Base-by-base conservation (phyloP, 2,888 invertebrate genomes). In the Pyrgus malvae region DNA sequence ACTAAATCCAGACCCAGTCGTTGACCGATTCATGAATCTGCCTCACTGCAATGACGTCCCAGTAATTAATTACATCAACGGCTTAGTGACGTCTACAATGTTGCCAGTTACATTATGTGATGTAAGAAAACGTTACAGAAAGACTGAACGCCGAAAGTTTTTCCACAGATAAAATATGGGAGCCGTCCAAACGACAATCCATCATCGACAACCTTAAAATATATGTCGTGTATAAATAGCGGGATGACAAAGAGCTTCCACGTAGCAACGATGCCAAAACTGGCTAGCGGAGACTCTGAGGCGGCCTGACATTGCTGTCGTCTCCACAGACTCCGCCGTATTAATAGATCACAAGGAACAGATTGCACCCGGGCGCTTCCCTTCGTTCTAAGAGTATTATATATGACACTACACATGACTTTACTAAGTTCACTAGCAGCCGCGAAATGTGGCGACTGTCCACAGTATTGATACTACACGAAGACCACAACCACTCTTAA, bases 241-340 rank as follows among this genome's bases (percentile, higher is more conserved):
- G 48, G 38, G 48, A 62, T 69, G 65, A 74, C 69, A 70, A 69
- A 69, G 59, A 61, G 61, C 69, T 74, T 74, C 74, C 70, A 71
- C 71, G 55, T 74, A 70, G 72, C 68, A 66, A 69, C 68, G 61
- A 63, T 67, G 72, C 68, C 70, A 71, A 66, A 31, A 45, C 45
- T 35, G 54, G 19, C 48, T 50, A 35, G 54, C 35, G 29, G 51
- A 49, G 55, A 48, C 58, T 44, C 48, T 37, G 45, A 25, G 14
- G 48, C 55, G 35, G 31, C 38, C 33, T n/a, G 12, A 14, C 31
- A 33, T 37, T 16, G 33, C 50, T 44, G 51, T 38, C 45, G 31
- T 50, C 17, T 23, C 49, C 35, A 29, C 46, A 17, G 29, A 29
- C 45, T 25, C 12, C 29, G 21, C 53, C 42, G 50, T 53, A 49